Conservation (phyloP, 2,113 vertebrate genomes). For the Carlito syrichta region DNA sequence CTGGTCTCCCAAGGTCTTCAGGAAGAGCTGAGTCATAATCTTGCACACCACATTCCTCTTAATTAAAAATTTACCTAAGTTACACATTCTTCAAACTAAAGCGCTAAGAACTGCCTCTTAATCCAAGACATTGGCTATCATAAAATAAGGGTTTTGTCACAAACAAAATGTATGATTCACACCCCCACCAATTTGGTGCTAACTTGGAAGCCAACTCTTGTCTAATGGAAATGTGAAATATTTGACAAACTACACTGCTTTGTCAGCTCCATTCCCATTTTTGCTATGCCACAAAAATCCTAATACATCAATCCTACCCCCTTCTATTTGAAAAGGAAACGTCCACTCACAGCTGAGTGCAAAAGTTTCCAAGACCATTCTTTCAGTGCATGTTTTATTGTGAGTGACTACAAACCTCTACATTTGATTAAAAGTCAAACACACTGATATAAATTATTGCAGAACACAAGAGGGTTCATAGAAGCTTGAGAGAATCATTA, state of each 20-base stretch:
- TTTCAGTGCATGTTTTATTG: slow-evolving; percentile 40
- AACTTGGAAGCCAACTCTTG: neutral
- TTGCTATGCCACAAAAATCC: neutral
- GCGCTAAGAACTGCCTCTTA: neutral
- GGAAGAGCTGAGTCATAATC: neutral
- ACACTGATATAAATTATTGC: slow-evolving; percentile 37
- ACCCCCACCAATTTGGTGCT: neutral
- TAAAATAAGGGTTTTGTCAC: neutral
- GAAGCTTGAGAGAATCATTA: neutral
- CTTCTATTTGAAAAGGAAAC: slow-evolving; percentile 23
- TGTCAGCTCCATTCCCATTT: neutral
- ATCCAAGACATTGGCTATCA: neutral
- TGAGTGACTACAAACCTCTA: slow-evolving; percentile 15
- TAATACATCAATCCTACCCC: neutral
- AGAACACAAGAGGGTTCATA: neutral
- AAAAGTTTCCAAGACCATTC: slow-evolving; percentile 56
- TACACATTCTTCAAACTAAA: neutral
- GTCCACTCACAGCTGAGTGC: neutral
- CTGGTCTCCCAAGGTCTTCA: neutral
- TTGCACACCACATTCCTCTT: neutral
- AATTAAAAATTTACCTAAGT: neutral
- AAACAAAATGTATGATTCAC: neutral
- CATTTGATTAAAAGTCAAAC: slow-evolving; percentile 64
- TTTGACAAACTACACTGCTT: neutral
- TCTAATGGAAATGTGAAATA: neutral